Evolutionary conservation across 2,113 vertebrate species (phyloP).

Genomic region (Rhinolophus sinicus): DNA sequence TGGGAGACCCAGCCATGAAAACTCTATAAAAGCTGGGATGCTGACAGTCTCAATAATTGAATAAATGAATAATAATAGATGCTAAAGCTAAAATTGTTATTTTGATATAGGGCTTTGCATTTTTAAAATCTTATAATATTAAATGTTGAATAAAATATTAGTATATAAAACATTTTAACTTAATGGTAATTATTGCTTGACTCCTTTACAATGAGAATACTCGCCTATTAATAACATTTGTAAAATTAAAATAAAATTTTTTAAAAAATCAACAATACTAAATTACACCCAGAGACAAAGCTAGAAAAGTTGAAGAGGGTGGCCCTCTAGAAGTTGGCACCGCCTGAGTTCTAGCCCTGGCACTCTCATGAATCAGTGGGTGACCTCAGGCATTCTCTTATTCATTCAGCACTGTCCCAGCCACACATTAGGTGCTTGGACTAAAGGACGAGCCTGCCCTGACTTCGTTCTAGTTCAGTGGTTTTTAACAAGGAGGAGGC

Average conservation of each 20-base stretch:
- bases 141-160: not conserved
- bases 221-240: not conserved
- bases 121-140: not conserved
- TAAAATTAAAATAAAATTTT: not conserved
- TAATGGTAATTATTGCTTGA: not conserved
- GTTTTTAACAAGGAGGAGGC: not conserved
- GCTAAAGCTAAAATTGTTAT: not conserved
- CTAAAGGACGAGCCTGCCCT: not conserved
- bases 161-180: not conserved
- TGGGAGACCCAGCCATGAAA: not conserved
- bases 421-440: not conserved
- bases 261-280: not conserved
- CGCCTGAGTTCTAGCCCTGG: not conserved
- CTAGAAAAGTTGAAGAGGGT: not conserved
- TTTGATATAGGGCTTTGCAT: not conserved
- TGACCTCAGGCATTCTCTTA: not conserved
- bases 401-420: not conserved
- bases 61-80: not conserved
- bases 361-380: not conserved
- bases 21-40: not conserved
- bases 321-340: not conserved
- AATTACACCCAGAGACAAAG: not conserved
- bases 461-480: not conserved
- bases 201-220: not conserved
- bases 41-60: not conserved